Evolutionary conservation across 2,888 invertebrate genomes (phyloP).

Genomic region (Plutella xylostella): DNA sequence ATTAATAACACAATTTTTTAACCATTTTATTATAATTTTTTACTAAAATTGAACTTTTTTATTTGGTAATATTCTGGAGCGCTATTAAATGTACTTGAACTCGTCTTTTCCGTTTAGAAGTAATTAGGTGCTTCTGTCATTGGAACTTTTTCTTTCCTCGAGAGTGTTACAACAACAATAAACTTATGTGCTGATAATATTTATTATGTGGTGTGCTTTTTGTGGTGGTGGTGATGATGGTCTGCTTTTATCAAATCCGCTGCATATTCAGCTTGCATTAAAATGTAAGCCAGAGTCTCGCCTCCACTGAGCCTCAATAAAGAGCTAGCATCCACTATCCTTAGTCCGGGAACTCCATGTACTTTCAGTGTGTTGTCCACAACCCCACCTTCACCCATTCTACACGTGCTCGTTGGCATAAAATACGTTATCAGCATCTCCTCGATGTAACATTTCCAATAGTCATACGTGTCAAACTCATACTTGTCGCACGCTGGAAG

Average conservation of each 20-base stretch:
- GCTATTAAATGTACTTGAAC: too few relatives aligned
- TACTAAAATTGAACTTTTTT: too few relatives aligned
- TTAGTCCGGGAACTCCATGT: slow-evolving; percentile 74
- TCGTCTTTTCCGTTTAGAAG: too few relatives aligned
- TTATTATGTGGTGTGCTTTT: too few relatives aligned
- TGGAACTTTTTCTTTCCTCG: too few relatives aligned
- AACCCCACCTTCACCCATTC: slow-evolving; percentile 72
- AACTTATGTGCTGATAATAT: too few relatives aligned
- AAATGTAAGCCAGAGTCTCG: slow-evolving; percentile 81
- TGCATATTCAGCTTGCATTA: slow-evolving; percentile 86
- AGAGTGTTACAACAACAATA: too few relatives aligned
- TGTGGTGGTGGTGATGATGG: too few relatives aligned
- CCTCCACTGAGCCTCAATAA: slow-evolving; percentile 83
- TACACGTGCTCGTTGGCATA: slow-evolving; percentile 73
- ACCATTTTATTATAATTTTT: too few relatives aligned
- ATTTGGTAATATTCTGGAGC: too few relatives aligned
- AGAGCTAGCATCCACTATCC: slow-evolving; percentile 83
- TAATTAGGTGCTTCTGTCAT: too few relatives aligned
- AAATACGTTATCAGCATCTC: slow-evolving; percentile 56
- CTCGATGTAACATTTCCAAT: slow-evolving; percentile 58
- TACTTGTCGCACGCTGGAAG: slow-evolving; percentile 30
- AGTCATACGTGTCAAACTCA: slow-evolving; percentile 33
- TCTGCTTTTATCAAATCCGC: slow-evolving; percentile 76
- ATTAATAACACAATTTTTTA: too few relatives aligned
- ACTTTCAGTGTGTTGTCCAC: slow-evolving; percentile 73